phyloP scores from a whole-genome alignment of 2,113 vertebrate species.

The Opisthocomus hoazin region DNA sequence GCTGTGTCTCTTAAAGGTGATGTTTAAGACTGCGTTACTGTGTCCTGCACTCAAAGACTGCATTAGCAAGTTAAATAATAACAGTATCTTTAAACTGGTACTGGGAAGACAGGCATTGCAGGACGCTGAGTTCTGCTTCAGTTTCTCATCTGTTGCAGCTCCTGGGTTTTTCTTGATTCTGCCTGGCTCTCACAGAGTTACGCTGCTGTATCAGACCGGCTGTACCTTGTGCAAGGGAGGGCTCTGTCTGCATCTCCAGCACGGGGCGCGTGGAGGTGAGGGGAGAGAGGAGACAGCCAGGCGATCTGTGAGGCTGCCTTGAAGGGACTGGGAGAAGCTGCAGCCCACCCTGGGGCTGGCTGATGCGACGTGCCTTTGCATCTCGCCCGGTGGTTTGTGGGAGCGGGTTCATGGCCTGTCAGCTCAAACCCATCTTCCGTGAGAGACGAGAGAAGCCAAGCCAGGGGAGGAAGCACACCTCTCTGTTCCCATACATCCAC shows the following conservation, averaged over 20 bases:
- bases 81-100: not conserved
- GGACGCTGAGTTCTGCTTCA: not conserved
- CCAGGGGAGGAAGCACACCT: not conserved
- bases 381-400: too few relatives aligned
- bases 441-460: not conserved
- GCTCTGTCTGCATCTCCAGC: not conserved
- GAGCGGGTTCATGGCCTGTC: not conserved
- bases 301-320: rapidly evolving
- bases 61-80: not conserved
- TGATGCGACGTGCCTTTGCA: too few relatives aligned
- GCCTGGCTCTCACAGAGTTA: not conserved
- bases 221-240: not conserved
- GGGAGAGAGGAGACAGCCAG: not conserved
- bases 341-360: not conserved
- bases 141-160: not conserved
- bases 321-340: not conserved
- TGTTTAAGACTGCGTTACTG: not conserved
- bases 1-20: not conserved
- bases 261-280: not conserved
- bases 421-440: not conserved
- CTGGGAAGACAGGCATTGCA: not conserved
- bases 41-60: not conserved
- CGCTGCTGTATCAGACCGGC: rapidly evolving
- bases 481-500: not conserved
- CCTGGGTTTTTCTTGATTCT: not conserved